phyloP scores from a whole-genome alignment of 2,888 invertebrate species.

The Tanypteryx hageni region DNA sequence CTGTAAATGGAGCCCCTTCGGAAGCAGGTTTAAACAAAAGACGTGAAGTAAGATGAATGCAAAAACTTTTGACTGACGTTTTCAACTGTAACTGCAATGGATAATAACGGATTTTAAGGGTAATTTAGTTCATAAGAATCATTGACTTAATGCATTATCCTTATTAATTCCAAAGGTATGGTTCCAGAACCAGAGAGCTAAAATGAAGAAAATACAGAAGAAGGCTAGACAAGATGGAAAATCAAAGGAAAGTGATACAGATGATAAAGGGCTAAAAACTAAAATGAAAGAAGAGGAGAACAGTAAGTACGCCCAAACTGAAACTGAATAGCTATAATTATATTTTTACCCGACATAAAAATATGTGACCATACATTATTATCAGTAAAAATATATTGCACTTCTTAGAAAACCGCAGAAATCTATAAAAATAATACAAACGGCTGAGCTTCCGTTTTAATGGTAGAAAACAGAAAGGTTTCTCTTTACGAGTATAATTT shows the following conservation, averaged over 20 bases:
- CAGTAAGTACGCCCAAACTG: slow-evolving; percentile 74
- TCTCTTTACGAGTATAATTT: too few species aligned
- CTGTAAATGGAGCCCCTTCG: too few species aligned
- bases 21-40: too few species aligned
- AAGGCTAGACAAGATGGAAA: slow-evolving; percentile 79
- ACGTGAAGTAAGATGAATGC: too few species aligned
- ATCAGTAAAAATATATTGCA: not conserved
- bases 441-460: too few species aligned
- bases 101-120: too few species aligned
- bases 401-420: too few species aligned
- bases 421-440: too few species aligned
- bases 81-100: too few species aligned
- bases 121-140: too few species aligned
- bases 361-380: not conserved
- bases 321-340: not conserved
- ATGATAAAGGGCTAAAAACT: slow-evolving; percentile 76
- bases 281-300: slow-evolving; percentile 80
- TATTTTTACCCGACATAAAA: not conserved
- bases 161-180: slow-evolving; percentile 76
- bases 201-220: slow-evolving; percentile 83
- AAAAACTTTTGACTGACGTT: too few species aligned
- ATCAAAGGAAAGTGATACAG: slow-evolving; percentile 76
- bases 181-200: slow-evolving; percentile 83
- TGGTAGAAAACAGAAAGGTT: too few species aligned
- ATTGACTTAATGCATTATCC: not conserved